Evolutionary conservation across 92 coral and sea anemone genomes (phyloP).

Genomic region (Parazoanthus swiftii): DNA sequence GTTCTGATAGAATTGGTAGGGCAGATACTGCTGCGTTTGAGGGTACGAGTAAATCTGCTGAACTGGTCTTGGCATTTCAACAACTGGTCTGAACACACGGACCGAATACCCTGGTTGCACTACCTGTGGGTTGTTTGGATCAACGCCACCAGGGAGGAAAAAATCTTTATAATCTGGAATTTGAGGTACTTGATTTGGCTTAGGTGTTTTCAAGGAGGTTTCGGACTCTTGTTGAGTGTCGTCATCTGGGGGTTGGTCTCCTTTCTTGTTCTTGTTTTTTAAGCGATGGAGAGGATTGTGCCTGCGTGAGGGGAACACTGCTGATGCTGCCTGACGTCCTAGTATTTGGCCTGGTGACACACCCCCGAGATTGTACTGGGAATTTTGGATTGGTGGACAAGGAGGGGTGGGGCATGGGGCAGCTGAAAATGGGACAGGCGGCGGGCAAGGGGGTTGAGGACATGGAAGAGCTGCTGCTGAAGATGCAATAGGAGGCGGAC

Average conservation of each 20-base stretch:
- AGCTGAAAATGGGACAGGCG: not conserved
- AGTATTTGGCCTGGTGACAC: not conserved
- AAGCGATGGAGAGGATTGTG: constrained; percentile 26
- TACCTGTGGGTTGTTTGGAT: constrained; percentile 28
- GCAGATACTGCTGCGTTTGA: constrained; percentile 16
- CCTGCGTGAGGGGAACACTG: constrained; percentile 24
- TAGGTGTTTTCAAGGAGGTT: not conserved
- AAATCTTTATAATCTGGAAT: constrained; percentile 25
- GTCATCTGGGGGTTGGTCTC: not conserved
- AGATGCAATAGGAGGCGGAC: constrained; percentile 13
- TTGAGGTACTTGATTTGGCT: not conserved
- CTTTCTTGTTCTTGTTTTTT: constrained; percentile 1
- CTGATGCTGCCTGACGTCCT: constrained; percentile 10
- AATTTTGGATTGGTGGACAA: not conserved
- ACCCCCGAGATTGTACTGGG: not conserved
- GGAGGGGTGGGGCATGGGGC: constrained; percentile 23
- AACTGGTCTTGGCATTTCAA: constrained; percentile 37
- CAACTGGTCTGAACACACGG: constrained; percentile 48
- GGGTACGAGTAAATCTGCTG: constrained; percentile 21
- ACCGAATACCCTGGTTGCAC: constrained; percentile 42
- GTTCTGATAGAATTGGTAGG: constrained; percentile 26
- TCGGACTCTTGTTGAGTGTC: not conserved
- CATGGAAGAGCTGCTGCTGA: not conserved
- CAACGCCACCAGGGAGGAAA: not conserved
- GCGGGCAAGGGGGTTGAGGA: not conserved